phyloP scores from a whole-genome alignment of 2,113 vertebrate species.

The Acrocephalus arundinaceus region DNA sequence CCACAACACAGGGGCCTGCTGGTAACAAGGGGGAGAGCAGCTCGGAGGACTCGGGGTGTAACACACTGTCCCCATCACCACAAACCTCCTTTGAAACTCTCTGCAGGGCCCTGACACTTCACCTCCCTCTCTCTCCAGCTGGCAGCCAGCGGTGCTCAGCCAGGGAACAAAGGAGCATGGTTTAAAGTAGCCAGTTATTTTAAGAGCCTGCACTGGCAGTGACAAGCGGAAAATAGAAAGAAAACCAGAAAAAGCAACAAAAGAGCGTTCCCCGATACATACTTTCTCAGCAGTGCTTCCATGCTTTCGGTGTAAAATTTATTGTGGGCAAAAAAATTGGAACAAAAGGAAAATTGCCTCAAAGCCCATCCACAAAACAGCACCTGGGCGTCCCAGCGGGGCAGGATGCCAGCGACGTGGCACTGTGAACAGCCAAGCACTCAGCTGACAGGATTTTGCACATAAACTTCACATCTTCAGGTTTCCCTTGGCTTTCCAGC shows the following conservation, averaged over 20 bases:
- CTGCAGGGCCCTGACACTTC: background rate
- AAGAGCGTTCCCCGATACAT: background rate
- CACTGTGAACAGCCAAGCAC: background rate
- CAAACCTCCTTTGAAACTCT: background rate
- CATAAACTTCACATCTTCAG: background rate
- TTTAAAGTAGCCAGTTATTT: constrained; percentile 58
- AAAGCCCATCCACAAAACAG: background rate
- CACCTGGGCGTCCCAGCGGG: rapidly evolving
- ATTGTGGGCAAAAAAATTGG: background rate
- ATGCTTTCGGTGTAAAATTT: background rate
- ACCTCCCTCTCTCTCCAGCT: background rate
- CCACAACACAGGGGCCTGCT: rapidly evolving
- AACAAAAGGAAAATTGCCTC: background rate
- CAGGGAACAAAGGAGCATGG: background rate
- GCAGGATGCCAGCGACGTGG: rapidly evolving
- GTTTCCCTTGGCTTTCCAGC: background rate
- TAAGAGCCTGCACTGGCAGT: constrained; percentile 29
- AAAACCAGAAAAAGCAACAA: constrained; percentile 27
- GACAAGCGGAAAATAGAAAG: constrained; percentile 43
- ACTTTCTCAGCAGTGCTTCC: background rate
- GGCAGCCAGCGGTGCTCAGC: background rate
- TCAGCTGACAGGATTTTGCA: background rate
- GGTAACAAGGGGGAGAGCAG: background rate
- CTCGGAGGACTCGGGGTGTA: rapidly evolving
- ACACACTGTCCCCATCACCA: background rate